phyloP scores from a whole-genome alignment of 2,113 vertebrate genomes.

The Empidonax alnorum region DNA sequence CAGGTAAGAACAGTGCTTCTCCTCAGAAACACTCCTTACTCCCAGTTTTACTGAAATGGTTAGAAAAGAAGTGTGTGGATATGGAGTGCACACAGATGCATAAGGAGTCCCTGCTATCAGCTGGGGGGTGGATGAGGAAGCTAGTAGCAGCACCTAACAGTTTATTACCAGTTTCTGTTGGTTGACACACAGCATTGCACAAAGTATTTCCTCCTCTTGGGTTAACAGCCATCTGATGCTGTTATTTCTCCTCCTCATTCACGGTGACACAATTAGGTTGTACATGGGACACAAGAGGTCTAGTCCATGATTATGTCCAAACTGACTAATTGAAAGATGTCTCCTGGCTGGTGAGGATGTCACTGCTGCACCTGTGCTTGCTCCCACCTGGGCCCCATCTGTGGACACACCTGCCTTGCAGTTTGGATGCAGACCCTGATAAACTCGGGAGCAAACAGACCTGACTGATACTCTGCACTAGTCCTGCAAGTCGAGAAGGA shows the following conservation, averaged over 20 bases:
- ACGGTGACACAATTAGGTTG: background rate
- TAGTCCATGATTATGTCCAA: background rate
- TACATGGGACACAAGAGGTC: background rate
- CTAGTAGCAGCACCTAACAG: background rate
- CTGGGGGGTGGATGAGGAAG: background rate
- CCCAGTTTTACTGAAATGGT: background rate
- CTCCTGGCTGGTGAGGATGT: background rate
- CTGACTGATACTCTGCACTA: background rate
- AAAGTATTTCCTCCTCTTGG: background rate
- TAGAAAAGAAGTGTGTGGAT: background rate
- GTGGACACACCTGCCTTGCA: background rate
- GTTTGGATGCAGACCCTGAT: background rate
- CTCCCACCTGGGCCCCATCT: background rate
- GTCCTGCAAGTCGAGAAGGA: background rate
- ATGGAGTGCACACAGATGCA: background rate
- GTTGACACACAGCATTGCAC: background rate
- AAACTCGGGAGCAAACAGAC: background rate
- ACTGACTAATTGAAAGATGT: background rate
- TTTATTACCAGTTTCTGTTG: background rate
- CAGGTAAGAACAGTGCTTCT: background rate
- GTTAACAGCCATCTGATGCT: background rate
- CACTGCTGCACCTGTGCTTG: background rate
- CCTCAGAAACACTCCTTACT: background rate
- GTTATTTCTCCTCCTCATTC: background rate
- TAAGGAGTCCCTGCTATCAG: background rate